Evolutionary conservation across 2,888 invertebrate species (phyloP), one percentile per base, ranked within the genome.

Genomic region (Hypolimnas misippus): DNA sequence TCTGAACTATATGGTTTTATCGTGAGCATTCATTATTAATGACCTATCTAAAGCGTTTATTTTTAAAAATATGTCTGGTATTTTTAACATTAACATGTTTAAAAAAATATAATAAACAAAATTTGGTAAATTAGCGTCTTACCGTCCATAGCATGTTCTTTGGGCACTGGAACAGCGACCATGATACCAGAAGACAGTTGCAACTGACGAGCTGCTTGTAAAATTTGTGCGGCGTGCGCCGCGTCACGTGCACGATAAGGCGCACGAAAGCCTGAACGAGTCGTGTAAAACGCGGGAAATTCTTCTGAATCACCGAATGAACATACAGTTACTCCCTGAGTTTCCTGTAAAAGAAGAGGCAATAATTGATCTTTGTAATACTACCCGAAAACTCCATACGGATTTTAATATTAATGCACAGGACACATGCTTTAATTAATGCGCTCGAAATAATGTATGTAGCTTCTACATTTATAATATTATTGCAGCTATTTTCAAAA

Each of bases 261-360:
- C 0, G 96, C 95, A 60, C 87, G 88, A 69, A 88, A 93, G 0
- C 96, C 96, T 70, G 98, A 98, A 62, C 93, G 91, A 3, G 93
- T 87, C 0, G 96, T 96, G 87, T 98, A 99, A 89, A 99, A 99
- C 42, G 98, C 98, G 0, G 99, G 99, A 86, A 99, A 99, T 12
- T 94, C 93, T 0, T 86, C 84, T 0, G 93, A 84, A n/a, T 92
- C 85, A 0, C 96, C 96, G 70, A 94, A 96, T 0, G 96, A 94
- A 35, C 96, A 95, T 0, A 99, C 98, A 73, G 97, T 96, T 0
- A 99, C 98, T 0, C 99, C 98, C 83, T 97, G 96, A 0, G 98
- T 99, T 93, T 99, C 99, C 97, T 97, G 3, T 5, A 16, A 31
- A 54, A 57, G 42, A 19, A 17, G 12, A 50, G 17, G 19, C 10